A percentile compares a stretch with the other conserved stretches of the same genome.
phyloP scores from a whole-genome alignment of 2,888 invertebrate species.

The Erebia ligea region DNA sequence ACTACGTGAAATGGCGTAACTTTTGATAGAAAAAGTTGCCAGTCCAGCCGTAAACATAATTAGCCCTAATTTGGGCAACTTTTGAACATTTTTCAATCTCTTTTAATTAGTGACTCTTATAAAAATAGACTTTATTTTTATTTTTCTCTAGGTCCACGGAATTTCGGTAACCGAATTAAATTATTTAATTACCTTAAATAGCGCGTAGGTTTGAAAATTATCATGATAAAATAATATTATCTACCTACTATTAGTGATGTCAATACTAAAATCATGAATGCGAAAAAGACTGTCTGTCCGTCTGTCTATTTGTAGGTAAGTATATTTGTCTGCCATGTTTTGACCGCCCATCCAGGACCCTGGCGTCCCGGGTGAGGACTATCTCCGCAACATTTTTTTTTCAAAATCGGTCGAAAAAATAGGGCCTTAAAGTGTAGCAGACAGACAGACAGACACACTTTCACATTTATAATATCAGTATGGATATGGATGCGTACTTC shows the following conservation, averaged over 20 bases:
- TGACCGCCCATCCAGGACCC: too few relatives aligned
- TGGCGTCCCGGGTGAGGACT: too few relatives aligned
- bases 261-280: too few relatives aligned
- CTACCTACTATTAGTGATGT: not conserved
- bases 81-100: conserved; percentile 54
- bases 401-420: too few relatives aligned
- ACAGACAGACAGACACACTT: too few relatives aligned
- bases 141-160: not conserved
- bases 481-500: too few relatives aligned
- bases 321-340: too few relatives aligned
- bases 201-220: not conserved
- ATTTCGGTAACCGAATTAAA: not conserved
- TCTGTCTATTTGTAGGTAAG: too few relatives aligned
- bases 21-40: conserved; percentile 65
- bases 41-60: conserved; percentile 71
- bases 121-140: conserved; percentile 13
- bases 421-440: too few relatives aligned
- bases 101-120: conserved; percentile 49
- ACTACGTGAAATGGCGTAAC: conserved; percentile 37
- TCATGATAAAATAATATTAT: not conserved
- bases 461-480: too few relatives aligned
- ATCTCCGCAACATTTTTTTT: too few relatives aligned
- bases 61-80: conserved; percentile 67
- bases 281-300: too few relatives aligned
- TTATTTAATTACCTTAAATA: not conserved